These are phyloP conservation scores for Morus bassanus DNA, from an alignment of 2,797 vertebrate species.

Conservation along the genomic window DNA sequence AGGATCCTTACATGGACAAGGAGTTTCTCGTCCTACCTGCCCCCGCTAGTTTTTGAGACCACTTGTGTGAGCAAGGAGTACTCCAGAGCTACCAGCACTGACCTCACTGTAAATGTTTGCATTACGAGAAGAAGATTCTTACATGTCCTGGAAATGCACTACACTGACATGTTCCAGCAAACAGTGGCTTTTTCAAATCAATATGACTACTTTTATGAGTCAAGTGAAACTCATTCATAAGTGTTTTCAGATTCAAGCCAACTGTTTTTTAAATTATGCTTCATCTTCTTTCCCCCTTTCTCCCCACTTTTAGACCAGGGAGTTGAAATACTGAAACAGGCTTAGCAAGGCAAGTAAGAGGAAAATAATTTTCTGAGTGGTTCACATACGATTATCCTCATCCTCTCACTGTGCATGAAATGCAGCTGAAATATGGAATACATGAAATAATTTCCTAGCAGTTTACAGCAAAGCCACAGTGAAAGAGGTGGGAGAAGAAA, in stretches of 20 bases:
- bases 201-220: not conserved
- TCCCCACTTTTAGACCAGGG: not conserved
- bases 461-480: not conserved
- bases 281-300: not conserved
- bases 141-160: not conserved
- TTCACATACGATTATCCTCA: not conserved
- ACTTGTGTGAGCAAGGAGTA: not conserved
- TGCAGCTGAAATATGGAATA: not conserved
- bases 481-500: not conserved
- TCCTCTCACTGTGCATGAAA: not conserved
- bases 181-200: not conserved
- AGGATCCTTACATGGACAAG: not conserved
- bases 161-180: fast-evolving
- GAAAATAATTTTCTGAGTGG: not conserved
- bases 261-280: not conserved
- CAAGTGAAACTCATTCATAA: not conserved
- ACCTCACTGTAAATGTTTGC: not conserved
- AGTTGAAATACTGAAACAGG: not conserved
- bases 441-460: not conserved
- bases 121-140: not conserved
- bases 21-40: not conserved
- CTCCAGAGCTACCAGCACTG: not conserved
- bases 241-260: not conserved
- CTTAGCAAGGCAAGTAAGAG: not conserved
- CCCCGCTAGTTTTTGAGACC: not conserved